Percentiles rank a stretch among this genome's conserved stretches.
These are phyloP conservation scores for Pycnomerus fuliginosus DNA, from an alignment of 2,888 invertebrate species.

Conservation along the genomic window DNA sequence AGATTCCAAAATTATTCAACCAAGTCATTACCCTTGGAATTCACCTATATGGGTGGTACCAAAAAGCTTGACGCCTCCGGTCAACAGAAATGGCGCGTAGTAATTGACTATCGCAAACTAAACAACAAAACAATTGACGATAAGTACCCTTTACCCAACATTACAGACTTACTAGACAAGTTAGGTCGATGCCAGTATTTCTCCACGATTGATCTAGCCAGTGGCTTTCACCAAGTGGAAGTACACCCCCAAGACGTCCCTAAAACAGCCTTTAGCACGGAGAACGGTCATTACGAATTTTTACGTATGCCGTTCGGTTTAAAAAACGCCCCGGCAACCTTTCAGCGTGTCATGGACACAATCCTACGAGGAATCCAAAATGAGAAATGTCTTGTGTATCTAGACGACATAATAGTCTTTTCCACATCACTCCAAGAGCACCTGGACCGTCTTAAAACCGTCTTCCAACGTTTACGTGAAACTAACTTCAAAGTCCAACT, in stretches of 20 bases:
- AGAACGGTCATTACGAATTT: constrained; percentile 34
- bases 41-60: constrained; percentile 27
- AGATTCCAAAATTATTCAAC: constrained; percentile 23
- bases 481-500: constrained; percentile 34
- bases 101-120: neutral
- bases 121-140: constrained; percentile 23
- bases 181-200: constrained; percentile 36
- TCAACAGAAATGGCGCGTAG: neutral
- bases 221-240: constrained; percentile 35
- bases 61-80: neutral
- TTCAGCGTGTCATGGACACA: constrained; percentile 36
- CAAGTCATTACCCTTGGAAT: constrained; percentile 20
- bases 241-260: constrained; percentile 27
- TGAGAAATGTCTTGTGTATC: constrained; percentile 33
- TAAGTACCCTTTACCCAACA: constrained; percentile 38
- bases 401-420: constrained; percentile 44
- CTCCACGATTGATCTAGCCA: constrained; percentile 31
- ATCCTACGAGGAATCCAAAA: constrained; percentile 28
- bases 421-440: constrained; percentile 41
- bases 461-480: constrained; percentile 30
- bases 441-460: constrained; percentile 22
- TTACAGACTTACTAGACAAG: constrained; percentile 40
- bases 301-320: constrained; percentile 38
- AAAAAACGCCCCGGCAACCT: constrained; percentile 33
- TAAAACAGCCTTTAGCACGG: constrained; percentile 35